Percentiles rank a stretch among this genome's conserved stretches.
Conservation (phyloP, 1,140 invertebrate genomes). For the Tetramorium parvispinum region DNA sequence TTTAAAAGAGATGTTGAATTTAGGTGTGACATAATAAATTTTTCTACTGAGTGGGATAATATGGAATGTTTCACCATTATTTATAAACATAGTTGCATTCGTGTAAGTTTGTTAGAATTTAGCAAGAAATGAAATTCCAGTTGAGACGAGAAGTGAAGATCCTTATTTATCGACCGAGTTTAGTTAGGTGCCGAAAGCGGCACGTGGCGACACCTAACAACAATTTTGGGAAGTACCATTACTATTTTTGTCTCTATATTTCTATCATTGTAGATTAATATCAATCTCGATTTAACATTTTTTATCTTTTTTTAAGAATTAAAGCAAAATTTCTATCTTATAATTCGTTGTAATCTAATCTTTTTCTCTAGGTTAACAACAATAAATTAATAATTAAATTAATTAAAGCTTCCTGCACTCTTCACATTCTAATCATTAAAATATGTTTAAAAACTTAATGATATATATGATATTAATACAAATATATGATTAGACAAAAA, state of each 20-base stretch:
- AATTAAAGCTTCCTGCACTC: neutral
- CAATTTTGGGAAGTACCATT: neutral
- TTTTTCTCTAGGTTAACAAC: neutral
- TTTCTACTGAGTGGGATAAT: neutral
- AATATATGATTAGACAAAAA: neutral
- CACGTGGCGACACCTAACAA: constrained; percentile 4
- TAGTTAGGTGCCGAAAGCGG: neutral
- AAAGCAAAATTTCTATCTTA: neutral
- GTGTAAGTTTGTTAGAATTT: neutral
- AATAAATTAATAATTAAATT: neutral
- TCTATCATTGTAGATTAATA: too few relatives aligned
- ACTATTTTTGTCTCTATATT: neutral
- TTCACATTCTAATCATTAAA: neutral
- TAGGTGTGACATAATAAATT: neutral
- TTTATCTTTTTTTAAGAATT: too few relatives aligned
- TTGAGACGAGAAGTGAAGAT: neutral
- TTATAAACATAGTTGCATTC: neutral
- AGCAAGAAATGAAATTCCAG: neutral
- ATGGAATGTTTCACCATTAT: neutral
- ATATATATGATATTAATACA: neutral
- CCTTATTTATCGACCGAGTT: constrained; percentile 17
- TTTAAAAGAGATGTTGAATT: neutral
- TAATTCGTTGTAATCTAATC: neutral
- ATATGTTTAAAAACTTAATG: neutral
- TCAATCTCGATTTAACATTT: too few relatives aligned